These are phyloP conservation scores for Litocranius walleri DNA, from an alignment of 2,113 vertebrate species.

Conservation along the genomic window DNA sequence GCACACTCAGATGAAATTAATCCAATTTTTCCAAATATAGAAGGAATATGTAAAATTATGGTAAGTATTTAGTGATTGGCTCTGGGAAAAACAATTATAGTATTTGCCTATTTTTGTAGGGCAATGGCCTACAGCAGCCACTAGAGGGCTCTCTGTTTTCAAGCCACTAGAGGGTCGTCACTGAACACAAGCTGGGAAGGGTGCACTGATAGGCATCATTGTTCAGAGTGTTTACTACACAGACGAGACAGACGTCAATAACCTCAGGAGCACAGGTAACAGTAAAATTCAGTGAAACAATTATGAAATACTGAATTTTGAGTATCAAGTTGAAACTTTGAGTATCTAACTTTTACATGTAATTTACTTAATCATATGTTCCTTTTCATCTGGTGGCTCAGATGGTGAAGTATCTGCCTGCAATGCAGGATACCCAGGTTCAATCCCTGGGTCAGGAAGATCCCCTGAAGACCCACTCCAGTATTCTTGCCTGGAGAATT, in stretches of 20 bases:
- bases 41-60: not conserved
- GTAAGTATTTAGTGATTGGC: not conserved
- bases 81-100: not conserved
- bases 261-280: not conserved
- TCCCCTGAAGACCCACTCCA: not conserved
- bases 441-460: not conserved
- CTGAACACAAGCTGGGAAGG: not conserved
- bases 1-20: not conserved
- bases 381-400: not conserved
- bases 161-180: not conserved
- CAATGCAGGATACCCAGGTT: not conserved
- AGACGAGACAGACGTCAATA: not conserved
- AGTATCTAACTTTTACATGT: not conserved
- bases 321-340: not conserved
- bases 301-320: not conserved
- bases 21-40: not conserved
- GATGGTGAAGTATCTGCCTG: not conserved
- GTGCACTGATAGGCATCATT: no score
- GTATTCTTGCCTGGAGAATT: not conserved
- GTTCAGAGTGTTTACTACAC: not conserved
- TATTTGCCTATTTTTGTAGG: not conserved
- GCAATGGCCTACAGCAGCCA: not conserved
- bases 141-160: not conserved
- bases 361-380: not conserved
- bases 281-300: not conserved